These are phyloP conservation scores for Callopanchax toddi DNA, from an alignment of 2,113 vertebrate genomes.

Conservation along the genomic window DNA sequence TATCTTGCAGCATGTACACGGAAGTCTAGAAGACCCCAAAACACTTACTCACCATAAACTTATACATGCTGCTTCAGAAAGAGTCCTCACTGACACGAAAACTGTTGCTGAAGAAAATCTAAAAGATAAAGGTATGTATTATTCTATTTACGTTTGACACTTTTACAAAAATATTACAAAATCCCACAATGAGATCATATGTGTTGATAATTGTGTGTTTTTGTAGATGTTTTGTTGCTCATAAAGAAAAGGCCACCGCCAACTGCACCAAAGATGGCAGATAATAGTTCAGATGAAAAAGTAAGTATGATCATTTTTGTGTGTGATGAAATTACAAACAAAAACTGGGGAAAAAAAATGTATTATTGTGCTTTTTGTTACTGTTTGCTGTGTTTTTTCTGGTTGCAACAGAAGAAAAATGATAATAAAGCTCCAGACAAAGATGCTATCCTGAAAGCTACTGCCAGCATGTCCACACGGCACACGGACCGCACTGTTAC, in stretches of 20 bases:
- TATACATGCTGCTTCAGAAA: conserved; percentile 91
- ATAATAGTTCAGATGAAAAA: conserved; percentile 92
- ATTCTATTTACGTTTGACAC: too few relatives aligned
- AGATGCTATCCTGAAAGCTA: conserved; percentile 93
- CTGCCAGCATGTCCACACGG: conserved; percentile 84
- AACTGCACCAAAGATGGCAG: conserved; percentile 88
- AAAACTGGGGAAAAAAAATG: too few relatives aligned
- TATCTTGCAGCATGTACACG: conserved; percentile 84
- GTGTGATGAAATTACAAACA: not conserved
- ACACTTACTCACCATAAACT: conserved; percentile 92
- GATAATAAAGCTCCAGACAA: conserved; percentile 97
- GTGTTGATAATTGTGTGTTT: not conserved
- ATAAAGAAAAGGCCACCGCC: conserved; percentile 88
- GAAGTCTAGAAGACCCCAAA: conserved; percentile 95
- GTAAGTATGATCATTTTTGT: conserved; percentile 60
- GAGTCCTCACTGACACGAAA: conserved; percentile 90
- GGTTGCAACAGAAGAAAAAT: conserved; percentile 86
- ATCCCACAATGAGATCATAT: too few relatives aligned
- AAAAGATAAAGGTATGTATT: conserved; percentile 90
- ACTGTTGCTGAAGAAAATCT: conserved; percentile 92
- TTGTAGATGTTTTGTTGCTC: conserved; percentile 88
- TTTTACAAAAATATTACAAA: not conserved
- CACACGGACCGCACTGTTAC: conserved; percentile 86
- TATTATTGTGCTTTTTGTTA: not conserved
- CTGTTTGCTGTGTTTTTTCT: conserved; percentile 31